These are phyloP conservation scores for Choloepus hoffmanni DNA, from an alignment of 2,113 vertebrate genomes.

Conservation along the genomic window DNA sequence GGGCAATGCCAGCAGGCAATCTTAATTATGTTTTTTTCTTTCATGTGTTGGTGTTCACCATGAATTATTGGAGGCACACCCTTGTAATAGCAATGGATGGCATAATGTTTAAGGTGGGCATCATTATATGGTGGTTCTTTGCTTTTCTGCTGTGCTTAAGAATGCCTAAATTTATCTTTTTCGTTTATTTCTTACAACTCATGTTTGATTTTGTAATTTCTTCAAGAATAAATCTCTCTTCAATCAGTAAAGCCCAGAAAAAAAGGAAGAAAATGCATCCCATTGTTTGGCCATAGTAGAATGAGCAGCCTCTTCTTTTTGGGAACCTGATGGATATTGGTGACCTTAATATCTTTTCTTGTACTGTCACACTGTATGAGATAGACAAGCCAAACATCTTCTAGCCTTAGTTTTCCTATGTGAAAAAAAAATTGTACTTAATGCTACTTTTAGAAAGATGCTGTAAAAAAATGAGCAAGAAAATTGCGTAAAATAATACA, in stretches of 20 bases:
- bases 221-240: not conserved
- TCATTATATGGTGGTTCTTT: not conserved
- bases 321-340: not conserved
- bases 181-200: not conserved
- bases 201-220: constrained; percentile 16
- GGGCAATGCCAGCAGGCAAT: constrained; percentile 13
- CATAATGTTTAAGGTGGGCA: not conserved
- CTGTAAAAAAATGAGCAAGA: not conserved
- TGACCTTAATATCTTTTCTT: not conserved
- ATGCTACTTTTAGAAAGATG: not conserved
- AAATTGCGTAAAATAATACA: not conserved
- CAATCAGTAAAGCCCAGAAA: not conserved
- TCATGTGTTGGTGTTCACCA: not conserved
- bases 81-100: not conserved
- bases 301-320: not conserved
- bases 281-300: not conserved
- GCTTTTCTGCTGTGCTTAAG: not conserved
- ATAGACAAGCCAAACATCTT: not conserved
- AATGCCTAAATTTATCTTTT: not conserved
- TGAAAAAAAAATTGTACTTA: not conserved
- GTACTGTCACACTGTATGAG: not conserved
- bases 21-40: constrained; percentile 53
- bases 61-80: constrained; percentile 10
- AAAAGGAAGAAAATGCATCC: not conserved
- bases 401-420: constrained; percentile 12